Evolutionary conservation across 2,113 vertebrate genomes (phyloP).

Genomic region (Heloderma charlesbogerti): DNA sequence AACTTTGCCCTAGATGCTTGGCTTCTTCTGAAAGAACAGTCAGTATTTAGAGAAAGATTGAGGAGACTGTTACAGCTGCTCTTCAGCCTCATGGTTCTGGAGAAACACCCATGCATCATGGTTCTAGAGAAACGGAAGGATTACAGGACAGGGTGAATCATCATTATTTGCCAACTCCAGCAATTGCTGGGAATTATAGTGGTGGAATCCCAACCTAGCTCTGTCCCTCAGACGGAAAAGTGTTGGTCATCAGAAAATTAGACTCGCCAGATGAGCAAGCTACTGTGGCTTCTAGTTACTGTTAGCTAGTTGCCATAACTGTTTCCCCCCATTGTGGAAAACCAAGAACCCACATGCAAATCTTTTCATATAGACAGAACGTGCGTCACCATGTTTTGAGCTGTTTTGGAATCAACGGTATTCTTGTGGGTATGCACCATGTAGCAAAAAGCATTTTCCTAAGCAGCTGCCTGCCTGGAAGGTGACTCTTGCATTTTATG

Average conservation of each 20-base stretch:
- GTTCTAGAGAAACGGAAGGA: conserved; percentile 38
- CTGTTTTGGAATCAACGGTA: background rate
- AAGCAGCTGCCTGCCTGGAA: background rate
- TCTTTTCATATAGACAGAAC: background rate
- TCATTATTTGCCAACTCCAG: background rate
- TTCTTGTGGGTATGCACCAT: background rate
- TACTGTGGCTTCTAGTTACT: background rate
- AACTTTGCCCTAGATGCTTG: background rate
- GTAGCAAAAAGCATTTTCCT: background rate
- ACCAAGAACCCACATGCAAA: background rate
- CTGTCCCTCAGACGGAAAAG: background rate
- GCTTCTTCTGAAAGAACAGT: background rate
- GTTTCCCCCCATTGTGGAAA: background rate
- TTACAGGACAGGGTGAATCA: conserved; percentile 43
- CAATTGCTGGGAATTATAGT: background rate
- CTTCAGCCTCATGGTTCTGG: too few relatives aligned
- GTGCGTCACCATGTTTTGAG: background rate
- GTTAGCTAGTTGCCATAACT: background rate
- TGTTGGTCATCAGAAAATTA: conserved; percentile 20
- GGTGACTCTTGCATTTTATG: background rate
- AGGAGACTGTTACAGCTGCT: background rate
- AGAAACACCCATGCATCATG: too few relatives aligned
- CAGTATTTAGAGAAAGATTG: background rate
- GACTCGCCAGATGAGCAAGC: conserved; percentile 15
- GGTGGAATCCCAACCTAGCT: background rate